Percentiles rank a stretch among this genome's conserved stretches.
These are phyloP conservation scores for Eciton burchellii DNA, from an alignment of 1,140 invertebrate genomes.

Conservation along the genomic window DNA sequence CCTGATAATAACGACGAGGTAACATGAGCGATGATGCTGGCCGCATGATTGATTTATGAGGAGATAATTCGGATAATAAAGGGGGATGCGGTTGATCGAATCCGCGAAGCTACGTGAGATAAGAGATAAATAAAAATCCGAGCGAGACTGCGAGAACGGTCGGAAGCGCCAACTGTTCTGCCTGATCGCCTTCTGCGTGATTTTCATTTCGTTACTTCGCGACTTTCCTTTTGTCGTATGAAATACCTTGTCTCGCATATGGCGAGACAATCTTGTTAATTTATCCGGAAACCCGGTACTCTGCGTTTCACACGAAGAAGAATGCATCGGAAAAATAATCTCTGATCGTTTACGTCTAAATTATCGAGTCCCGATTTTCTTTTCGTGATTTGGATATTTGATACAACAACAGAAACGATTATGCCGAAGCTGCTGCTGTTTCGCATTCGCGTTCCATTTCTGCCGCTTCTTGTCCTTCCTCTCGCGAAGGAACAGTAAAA, in stretches of 20 bases:
- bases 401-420: background rate
- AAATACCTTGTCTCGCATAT: too few relatives aligned
- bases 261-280: too few relatives aligned
- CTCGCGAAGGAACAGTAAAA: conserved; percentile 20
- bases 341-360: background rate
- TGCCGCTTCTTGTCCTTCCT: conserved; percentile 25
- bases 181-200: conserved; percentile 7
- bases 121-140: background rate
- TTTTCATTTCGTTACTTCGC: background rate
- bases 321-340: too few relatives aligned
- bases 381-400: background rate
- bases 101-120: background rate
- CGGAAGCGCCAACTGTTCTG: conserved; percentile 17
- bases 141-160: background rate
- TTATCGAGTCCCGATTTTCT: background rate
- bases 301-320: too few relatives aligned
- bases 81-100: conserved; percentile 16
- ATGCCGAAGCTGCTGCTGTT: conserved; percentile 1
- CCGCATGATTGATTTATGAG: conserved; percentile 47
- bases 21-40: conserved; percentile 38
- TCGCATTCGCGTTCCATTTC: conserved; percentile 3
- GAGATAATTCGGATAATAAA: conserved; percentile 50
- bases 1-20: conserved; percentile 28
- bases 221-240: background rate
- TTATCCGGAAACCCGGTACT: too few relatives aligned